Percentiles rank a stretch among this genome's conserved stretches.
phyloP scores from a whole-genome alignment of 2,113 vertebrate species.

The Paraplagusia blochii region DNA sequence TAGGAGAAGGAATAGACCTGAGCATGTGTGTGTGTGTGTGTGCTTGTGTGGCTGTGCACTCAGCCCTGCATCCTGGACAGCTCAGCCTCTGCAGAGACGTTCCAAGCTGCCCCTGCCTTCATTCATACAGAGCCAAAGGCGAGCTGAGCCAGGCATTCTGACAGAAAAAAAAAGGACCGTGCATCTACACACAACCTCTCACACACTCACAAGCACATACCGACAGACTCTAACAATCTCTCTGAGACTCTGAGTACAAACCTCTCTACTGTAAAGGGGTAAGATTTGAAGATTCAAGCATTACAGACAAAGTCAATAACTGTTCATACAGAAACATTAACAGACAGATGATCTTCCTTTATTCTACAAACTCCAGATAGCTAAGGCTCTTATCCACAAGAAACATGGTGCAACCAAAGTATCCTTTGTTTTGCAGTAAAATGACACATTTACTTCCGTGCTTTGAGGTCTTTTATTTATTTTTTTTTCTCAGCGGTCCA shows the following conservation, averaged over 20 bases:
- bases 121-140: conserved; percentile 53
- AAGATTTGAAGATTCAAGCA: no score
- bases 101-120: conserved; percentile 41
- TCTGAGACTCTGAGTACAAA: no score
- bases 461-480: no score
- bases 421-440: neutral
- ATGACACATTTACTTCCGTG: no score
- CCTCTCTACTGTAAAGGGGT: no score
- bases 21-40: neutral
- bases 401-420: no score
- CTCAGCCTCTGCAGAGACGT: conserved; percentile 31
- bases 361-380: no score
- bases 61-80: conserved; percentile 46
- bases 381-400: no score
- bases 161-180: conserved; percentile 1
- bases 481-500: no score
- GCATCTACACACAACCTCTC: neutral
- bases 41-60: conserved; percentile 19
- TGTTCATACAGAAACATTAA: neutral
- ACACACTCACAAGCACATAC: conserved; percentile 8
- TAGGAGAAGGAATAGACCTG: conserved; percentile 1
- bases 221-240: neutral
- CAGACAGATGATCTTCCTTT: no score
- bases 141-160: conserved; percentile 41
- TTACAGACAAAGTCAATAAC: neutral